A percentile compares a stretch with the other conserved stretches of the same genome.
These are phyloP conservation scores for Syncerus caffer DNA, from an alignment of 2,797 vertebrate species.

Conservation along the genomic window DNA sequence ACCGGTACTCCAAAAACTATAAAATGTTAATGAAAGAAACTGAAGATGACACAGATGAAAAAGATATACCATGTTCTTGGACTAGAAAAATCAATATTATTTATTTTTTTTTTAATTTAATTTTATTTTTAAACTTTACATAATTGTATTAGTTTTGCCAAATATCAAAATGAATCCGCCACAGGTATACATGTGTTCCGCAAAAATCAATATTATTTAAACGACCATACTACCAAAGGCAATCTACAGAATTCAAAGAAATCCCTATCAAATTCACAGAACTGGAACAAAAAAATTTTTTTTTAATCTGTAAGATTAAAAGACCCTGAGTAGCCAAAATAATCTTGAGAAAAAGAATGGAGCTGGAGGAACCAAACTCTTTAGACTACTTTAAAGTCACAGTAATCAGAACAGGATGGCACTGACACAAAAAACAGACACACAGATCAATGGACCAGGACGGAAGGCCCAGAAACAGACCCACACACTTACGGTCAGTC, in stretches of 20 bases:
- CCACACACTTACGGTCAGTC: neutral
- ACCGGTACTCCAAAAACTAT: neutral
- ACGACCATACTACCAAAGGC: neutral
- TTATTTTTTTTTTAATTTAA: too few relatives aligned
- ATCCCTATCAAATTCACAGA: neutral
- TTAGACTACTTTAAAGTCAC: neutral
- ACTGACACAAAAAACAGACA: neutral
- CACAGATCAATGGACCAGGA: neutral
- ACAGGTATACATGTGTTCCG: too few relatives aligned
- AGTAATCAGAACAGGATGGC: neutral
- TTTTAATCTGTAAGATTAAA: neutral
- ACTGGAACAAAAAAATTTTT: neutral
- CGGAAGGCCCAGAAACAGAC: neutral
- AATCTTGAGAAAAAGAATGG: neutral
- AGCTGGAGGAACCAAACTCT: neutral
- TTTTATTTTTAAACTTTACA: too few relatives aligned
- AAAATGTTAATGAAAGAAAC: neutral
- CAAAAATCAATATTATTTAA: neutral
- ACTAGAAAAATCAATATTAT: neutral
- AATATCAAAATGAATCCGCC: too few relatives aligned
- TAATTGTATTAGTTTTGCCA: too few relatives aligned
- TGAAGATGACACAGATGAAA: neutral
- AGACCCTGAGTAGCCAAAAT: neutral
- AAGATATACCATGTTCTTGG: neutral
- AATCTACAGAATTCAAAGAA: neutral